Base-by-base conservation (phyloP, 2,888 invertebrate species). In the Pseudolycoriella hygida region DNA sequence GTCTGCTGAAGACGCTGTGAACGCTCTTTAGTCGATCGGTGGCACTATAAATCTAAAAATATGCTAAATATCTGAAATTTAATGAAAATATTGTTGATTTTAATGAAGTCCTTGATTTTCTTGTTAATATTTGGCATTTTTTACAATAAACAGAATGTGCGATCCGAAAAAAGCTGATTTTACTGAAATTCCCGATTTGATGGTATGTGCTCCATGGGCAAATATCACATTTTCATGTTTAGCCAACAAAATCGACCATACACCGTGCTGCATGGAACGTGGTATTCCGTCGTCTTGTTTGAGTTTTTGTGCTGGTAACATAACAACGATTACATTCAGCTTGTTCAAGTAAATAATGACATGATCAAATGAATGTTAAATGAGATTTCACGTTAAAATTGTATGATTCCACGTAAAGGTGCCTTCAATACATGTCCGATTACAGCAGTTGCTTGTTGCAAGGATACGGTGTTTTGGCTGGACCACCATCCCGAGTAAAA, bases 161-260 rank as follows among this genome's bases (percentile, higher is more conserved):
- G 84, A 86, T 60, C 85, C 86, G 0, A 73, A 73, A 43, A 73
- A 71, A 55, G 61, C 65, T 0, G 64, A 64, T 46, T 56, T 62
- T 51, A 61, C 66, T 2, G 61, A 59, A 18, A 51, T 67, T 48
- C 82, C 86, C 40, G 86, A 87, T 60, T 69, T 87, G 58, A 86
- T 88, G 83, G 85, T 87, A 38, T 88, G 87, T 62, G 87, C 87
- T 1, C 87, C 87, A 0, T 87, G 86, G 85, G 83, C 85, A 1
- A 75, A 79, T 3, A 76, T 77, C 20, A 83, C 85, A 1, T 86
- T 87, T 60, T 74, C 76, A 10, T 87, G 87, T 55, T 67, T 87
- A 47, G 77, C 83, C 39, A 83, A 86, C 52, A 79, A 80, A 1
- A 71, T 80, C 56, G 86, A 88, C 66, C 87, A 87, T 60, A 79